Conservation (phyloP, 2,888 invertebrate genomes). For the Aspidapion aeneum region DNA sequence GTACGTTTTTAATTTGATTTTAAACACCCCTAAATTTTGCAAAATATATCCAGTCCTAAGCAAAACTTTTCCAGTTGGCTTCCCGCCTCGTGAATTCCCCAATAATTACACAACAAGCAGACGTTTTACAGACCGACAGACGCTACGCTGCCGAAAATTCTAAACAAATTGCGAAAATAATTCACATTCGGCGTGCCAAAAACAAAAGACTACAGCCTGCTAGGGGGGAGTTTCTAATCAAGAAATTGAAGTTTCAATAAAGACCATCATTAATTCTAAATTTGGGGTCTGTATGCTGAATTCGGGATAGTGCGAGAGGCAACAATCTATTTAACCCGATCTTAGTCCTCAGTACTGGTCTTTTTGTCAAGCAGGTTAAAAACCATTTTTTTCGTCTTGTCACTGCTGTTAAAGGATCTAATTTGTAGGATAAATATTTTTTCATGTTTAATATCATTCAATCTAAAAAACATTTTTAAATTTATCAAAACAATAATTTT, state of each 20-base stretch:
- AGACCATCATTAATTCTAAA: constrained; percentile 67
- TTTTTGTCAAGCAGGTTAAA: no score
- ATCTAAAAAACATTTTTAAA: no score
- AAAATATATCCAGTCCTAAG: not conserved
- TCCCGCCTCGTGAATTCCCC: constrained; percentile 7
- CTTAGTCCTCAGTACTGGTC: no score
- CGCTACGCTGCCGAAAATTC: constrained; percentile 18
- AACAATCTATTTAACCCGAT: not conserved
- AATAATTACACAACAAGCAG: constrained; percentile 8
- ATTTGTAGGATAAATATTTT: no score
- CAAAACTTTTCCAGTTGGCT: not conserved
- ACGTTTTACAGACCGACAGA: not conserved
- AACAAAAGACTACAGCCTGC: constrained; percentile 14
- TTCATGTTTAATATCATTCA: no score
- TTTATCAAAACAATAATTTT: no score
- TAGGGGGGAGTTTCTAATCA: constrained; percentile 49
- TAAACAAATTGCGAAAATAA: constrained; percentile 46
- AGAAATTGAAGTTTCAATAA: constrained; percentile 69
- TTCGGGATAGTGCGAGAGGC: not conserved
- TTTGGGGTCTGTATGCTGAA: constrained; percentile 30
- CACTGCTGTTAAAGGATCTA: no score
- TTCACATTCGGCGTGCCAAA: constrained; percentile 35
- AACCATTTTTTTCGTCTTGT: no score
- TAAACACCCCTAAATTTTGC: not conserved
- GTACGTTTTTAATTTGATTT: not conserved